Conservation (phyloP, 2,888 invertebrate genomes). For the Podabrus alpinus region DNA sequence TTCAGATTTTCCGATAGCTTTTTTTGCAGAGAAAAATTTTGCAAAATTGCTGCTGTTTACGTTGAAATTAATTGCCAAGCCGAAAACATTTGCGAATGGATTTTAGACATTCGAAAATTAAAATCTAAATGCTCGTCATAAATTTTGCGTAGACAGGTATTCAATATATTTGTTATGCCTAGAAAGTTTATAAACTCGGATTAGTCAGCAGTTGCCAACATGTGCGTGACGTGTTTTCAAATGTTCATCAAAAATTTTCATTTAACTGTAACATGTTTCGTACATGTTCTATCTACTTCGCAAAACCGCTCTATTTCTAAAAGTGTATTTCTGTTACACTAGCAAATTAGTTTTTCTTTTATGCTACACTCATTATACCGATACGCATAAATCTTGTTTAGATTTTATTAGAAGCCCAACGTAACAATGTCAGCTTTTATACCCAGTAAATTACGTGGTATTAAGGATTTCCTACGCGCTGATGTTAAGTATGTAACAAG, state of each 20-base stretch:
- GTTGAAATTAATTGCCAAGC: not conserved
- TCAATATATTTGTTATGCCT: constrained; percentile 8
- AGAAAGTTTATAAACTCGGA: constrained; percentile 7
- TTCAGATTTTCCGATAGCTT: not conserved
- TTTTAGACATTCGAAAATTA: constrained; percentile 1
- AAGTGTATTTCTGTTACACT: not conserved
- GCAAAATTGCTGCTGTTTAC: not conserved
- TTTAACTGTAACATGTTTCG: not conserved
- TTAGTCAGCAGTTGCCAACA: constrained; percentile 11
- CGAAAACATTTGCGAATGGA: not conserved
- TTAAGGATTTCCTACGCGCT: not conserved
- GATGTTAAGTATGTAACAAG: not conserved
- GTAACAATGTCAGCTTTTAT: not conserved
- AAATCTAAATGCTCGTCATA: constrained; percentile 4
- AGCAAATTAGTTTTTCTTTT: not conserved
- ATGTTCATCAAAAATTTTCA: constrained; percentile 2
- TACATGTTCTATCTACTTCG: not conserved
- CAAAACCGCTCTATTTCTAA: not conserved
- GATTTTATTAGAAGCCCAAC: not conserved
- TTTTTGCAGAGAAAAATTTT: not conserved
- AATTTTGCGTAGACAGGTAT: constrained; percentile 10
- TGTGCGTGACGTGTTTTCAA: constrained; percentile 6
- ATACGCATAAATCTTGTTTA: not conserved
- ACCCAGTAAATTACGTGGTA: not conserved
- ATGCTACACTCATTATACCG: not conserved